phyloP scores from a whole-genome alignment of 2,113 vertebrate species.

The Xenopus tropicalis region DNA sequence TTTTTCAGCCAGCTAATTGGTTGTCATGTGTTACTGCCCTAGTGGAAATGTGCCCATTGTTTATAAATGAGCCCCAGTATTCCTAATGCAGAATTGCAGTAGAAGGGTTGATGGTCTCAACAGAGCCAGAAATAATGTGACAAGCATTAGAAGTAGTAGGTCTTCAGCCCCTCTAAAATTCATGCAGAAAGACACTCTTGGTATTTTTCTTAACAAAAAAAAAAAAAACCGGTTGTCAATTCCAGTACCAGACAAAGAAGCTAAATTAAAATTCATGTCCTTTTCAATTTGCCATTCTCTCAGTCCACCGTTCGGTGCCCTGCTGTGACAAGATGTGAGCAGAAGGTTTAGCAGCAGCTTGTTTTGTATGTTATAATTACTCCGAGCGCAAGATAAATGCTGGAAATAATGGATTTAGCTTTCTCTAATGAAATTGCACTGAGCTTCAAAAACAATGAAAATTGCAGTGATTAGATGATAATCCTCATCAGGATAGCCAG shows the following conservation, averaged over 20 bases:
- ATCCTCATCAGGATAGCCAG: background rate
- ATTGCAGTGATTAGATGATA: background rate
- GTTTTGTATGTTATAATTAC: slow-evolving; percentile 13
- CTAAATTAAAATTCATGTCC: slow-evolving; percentile 10
- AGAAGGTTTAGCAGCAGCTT: background rate
- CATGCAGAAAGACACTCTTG: background rate
- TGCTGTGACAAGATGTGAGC: slow-evolving; percentile 12
- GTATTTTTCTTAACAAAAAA: background rate
- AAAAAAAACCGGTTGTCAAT: background rate
- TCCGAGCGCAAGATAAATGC: background rate
- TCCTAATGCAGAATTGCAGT: too few relatives aligned
- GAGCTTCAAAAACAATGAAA: background rate
- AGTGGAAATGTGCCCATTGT: too few relatives aligned
- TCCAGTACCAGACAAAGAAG: background rate
- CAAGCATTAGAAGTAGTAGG: too few relatives aligned
- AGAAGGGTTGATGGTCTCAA: too few relatives aligned
- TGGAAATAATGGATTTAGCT: slow-evolving; percentile 4
- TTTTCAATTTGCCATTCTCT: background rate
- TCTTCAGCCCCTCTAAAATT: background rate
- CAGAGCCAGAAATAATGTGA: too few relatives aligned
- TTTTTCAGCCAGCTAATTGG: too few relatives aligned
- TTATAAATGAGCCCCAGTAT: too few relatives aligned
- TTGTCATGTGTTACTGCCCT: too few relatives aligned
- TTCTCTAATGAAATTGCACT: background rate
- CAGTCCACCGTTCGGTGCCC: background rate